Percentiles rank a stretch among this genome's conserved stretches.
These are phyloP conservation scores for Acanthopleura granulata DNA, from an alignment of 2,888 invertebrate species.

Conservation along the genomic window DNA sequence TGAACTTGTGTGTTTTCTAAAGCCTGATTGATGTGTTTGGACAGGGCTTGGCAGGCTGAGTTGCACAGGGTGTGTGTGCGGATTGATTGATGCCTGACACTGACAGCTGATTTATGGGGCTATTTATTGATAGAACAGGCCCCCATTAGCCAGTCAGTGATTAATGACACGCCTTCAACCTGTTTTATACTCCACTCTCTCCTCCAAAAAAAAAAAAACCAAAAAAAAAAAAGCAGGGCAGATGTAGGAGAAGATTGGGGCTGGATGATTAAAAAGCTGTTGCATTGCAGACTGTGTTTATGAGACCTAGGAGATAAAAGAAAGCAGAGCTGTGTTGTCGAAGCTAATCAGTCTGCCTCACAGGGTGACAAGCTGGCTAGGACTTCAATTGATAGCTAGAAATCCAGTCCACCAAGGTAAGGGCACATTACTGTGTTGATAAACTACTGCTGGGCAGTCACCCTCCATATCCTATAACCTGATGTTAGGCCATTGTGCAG, in stretches of 20 bases:
- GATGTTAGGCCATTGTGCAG: too few relatives aligned
- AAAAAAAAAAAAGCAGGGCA: neutral
- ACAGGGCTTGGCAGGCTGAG: slow-evolving; percentile 17
- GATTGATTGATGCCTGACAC: slow-evolving; percentile 18
- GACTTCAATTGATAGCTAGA: too few relatives aligned
- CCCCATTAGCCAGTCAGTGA: slow-evolving; percentile 14
- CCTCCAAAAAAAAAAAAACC: neutral
- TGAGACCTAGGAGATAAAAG: slow-evolving; percentile 10
- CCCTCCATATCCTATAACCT: too few relatives aligned
- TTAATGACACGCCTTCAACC: slow-evolving; percentile 9
- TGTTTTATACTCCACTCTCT: slow-evolving; percentile 13
- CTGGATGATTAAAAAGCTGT: slow-evolving; percentile 19
- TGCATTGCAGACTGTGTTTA: slow-evolving; percentile 17
- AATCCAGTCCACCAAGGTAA: too few relatives aligned
- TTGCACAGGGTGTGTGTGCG: slow-evolving; percentile 16
- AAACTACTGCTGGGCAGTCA: too few relatives aligned
- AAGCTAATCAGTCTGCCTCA: slow-evolving; percentile 15
- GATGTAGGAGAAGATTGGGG: slow-evolving; percentile 15
- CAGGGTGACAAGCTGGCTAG: slow-evolving; percentile 5
- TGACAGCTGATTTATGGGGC: slow-evolving; percentile 17
- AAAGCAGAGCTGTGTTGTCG: neutral
- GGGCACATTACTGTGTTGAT: too few relatives aligned
- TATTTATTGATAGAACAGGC: slow-evolving; percentile 20
- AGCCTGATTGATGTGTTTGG: slow-evolving; percentile 20
- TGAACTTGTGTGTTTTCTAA: slow-evolving; percentile 15